Conservation (phyloP, 2,888 invertebrate genomes). For the Antheraea assamensis region DNA sequence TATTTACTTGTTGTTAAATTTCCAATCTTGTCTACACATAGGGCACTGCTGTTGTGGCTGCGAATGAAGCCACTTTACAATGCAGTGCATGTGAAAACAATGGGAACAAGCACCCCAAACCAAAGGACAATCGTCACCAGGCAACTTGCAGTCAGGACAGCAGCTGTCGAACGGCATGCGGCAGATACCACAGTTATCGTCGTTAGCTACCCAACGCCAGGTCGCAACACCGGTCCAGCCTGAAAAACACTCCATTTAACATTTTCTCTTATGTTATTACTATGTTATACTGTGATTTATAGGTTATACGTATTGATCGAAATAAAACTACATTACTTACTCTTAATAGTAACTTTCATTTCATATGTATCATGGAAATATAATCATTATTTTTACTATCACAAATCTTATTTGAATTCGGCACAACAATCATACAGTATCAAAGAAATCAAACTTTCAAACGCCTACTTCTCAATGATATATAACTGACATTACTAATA, state of each 20-base stretch:
- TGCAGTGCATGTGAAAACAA: constrained; percentile 99
- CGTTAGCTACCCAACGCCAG: constrained; percentile 99
- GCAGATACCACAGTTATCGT: constrained; percentile 99
- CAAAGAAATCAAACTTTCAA: no score
- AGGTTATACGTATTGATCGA: not conserved
- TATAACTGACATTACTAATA: no score
- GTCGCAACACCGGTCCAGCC: constrained; percentile 98
- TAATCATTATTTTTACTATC: not conserved
- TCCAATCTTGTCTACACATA: constrained; percentile 99
- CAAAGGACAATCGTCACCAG: constrained; percentile 98
- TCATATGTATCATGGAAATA: constrained; percentile 27
- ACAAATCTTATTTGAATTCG: not conserved
- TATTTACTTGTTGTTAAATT: constrained; percentile 91
- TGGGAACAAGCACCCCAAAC: constrained; percentile 99
- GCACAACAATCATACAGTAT: not conserved
- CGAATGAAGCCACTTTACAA: constrained; percentile 99
- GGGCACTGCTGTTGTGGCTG: constrained; percentile 95
- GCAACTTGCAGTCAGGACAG: constrained; percentile 98
- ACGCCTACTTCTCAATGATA: no score
- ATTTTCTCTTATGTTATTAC: not conserved
- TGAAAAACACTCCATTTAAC: constrained; percentile 46
- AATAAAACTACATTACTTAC: constrained; percentile 61
- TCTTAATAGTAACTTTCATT: constrained; percentile 85
- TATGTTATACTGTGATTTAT: constrained; percentile 10
- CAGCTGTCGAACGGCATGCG: constrained; percentile 99